phyloP scores from a whole-genome alignment of 2,797 vertebrate species.

The Coregonus sp. region DNA sequence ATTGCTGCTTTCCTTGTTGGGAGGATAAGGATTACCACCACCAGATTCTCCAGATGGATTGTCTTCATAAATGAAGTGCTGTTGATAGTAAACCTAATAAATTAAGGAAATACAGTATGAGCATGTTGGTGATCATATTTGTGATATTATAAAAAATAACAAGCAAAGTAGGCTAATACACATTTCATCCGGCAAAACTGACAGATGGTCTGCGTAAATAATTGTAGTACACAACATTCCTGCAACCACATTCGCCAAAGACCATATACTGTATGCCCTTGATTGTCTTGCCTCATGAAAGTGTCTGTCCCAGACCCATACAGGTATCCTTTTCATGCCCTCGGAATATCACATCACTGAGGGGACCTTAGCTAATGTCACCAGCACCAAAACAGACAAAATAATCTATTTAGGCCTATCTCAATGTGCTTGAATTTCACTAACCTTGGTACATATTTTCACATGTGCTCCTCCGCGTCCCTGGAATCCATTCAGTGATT shows the following conservation, averaged over 20 bases:
- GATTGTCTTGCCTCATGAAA: slow-evolving; percentile 16
- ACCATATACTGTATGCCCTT: slow-evolving; percentile 13
- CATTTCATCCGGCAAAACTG: not conserved
- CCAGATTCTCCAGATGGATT: not conserved
- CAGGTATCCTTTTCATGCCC: slow-evolving; percentile 40
- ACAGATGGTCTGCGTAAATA: not conserved
- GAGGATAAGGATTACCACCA: not conserved
- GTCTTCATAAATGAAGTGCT: not conserved
- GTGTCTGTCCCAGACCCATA: slow-evolving; percentile 8
- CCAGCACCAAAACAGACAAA: slow-evolving; percentile 32
- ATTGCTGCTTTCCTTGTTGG: not conserved
- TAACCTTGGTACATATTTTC: slow-evolving; percentile 6
- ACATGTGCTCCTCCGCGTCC: slow-evolving; percentile 16
- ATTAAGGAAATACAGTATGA: not conserved
- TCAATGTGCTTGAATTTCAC: slow-evolving; percentile 37
- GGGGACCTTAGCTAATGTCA: slow-evolving; percentile 31
- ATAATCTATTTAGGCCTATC: slow-evolving; percentile 34
- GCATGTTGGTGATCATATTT: not conserved
- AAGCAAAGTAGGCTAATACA: not conserved
- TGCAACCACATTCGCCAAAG: not conserved
- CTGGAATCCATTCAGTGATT: slow-evolving; percentile 5
- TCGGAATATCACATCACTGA: slow-evolving; percentile 28
- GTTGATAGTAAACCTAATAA: not conserved
- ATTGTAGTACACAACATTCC: not conserved
- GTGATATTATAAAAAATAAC: not conserved